Conservation (phyloP, 2,888 invertebrate species). For the Cephus nigrinus region DNA sequence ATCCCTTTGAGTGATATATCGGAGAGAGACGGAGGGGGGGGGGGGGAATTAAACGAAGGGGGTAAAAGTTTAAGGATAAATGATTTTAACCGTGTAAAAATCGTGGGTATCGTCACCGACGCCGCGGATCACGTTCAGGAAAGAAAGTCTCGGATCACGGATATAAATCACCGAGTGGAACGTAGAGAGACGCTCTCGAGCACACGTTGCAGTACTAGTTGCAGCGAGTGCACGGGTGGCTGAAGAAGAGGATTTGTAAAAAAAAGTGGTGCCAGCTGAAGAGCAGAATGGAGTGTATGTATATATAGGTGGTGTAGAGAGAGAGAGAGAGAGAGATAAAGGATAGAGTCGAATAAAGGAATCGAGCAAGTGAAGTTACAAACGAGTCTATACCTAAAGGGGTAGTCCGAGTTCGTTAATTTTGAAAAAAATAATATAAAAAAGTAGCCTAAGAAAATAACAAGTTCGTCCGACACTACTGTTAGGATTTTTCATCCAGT, state of each 20-base stretch:
- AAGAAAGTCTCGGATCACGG: neutral
- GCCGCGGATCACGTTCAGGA: neutral
- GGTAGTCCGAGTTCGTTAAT: neutral
- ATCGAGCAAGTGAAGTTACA: conserved; percentile 6
- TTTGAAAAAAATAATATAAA: neutral
- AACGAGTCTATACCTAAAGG: conserved; percentile 12
- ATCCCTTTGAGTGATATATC: neutral
- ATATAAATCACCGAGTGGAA: neutral
- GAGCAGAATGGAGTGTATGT: neutral
- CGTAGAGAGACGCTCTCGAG: neutral
- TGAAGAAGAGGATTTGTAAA: neutral
- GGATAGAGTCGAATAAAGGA: conserved; percentile 5
- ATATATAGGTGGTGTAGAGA: conserved; percentile 16
- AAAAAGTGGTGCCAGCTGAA: neutral
- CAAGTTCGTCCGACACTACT: neutral
- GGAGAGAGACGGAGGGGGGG: no score
- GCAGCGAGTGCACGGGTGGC: neutral
- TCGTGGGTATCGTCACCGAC: neutral
- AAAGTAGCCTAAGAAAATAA: neutral
- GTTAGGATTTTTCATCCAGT: neutral
- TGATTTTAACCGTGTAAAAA: neutral
- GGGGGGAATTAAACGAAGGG: neutral
- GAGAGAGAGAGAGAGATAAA: conserved; percentile 18
- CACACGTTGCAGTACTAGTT: neutral
- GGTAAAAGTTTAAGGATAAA: neutral